Percentiles rank a stretch among this genome's conserved stretches.
Conservation (phyloP, 1,140 invertebrate species). For the Drosophila sulfurigaster region DNA sequence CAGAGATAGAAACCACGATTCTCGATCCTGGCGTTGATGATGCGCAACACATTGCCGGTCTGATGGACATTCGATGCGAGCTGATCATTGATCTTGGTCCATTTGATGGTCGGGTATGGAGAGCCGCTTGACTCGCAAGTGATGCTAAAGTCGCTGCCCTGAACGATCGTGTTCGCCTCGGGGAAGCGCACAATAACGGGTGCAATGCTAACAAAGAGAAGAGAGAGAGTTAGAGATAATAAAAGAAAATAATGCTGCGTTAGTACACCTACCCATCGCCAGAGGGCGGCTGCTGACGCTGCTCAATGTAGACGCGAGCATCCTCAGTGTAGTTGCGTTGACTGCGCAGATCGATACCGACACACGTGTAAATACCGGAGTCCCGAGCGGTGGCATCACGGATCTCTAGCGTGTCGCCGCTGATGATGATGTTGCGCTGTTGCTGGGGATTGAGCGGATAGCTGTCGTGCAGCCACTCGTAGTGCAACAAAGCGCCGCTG, state of each 20-base stretch:
- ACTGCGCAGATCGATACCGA: constrained; percentile 80
- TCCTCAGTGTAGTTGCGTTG: constrained; percentile 67
- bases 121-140: constrained; percentile 90
- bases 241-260: neutral
- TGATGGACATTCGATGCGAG: constrained; percentile 88
- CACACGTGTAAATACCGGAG: constrained; percentile 93
- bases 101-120: constrained; percentile 90
- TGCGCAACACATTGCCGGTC: constrained; percentile 89
- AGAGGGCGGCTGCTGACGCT: constrained; percentile 32
- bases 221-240: no score
- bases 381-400: constrained; percentile 88
- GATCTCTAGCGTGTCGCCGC: constrained; percentile 91
- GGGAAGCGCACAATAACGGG: constrained; percentile 88
- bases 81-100: constrained; percentile 90
- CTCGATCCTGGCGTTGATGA: constrained; percentile 89
- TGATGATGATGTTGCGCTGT: constrained; percentile 86
- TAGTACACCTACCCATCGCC: constrained; percentile 45
- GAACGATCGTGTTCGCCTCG: constrained; percentile 89
- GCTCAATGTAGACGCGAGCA: constrained; percentile 71
- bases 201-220: constrained; percentile 58
- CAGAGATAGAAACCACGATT: constrained; percentile 94
- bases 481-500: constrained; percentile 71
- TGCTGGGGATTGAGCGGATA: constrained; percentile 44
- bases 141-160: constrained; percentile 91
- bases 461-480: constrained; percentile 86